Evolutionary conservation across 2,113 vertebrate genomes (phyloP).

Genomic region (Anser brachyrhynchus): DNA sequence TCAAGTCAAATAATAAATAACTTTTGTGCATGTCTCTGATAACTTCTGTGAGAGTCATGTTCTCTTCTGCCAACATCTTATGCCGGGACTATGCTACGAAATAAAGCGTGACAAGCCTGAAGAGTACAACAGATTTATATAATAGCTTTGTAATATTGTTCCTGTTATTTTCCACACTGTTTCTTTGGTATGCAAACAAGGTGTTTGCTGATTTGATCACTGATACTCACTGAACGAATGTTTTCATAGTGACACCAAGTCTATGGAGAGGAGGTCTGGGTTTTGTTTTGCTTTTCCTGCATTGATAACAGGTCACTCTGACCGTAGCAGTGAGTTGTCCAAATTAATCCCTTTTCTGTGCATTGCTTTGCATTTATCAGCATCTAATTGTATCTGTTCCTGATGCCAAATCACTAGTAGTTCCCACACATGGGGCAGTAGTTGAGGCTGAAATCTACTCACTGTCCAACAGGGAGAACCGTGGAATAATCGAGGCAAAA

Average conservation of each 20-base stretch:
- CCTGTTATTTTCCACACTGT: not conserved
- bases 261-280: not conserved
- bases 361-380: not conserved
- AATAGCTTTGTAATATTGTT: slow-evolving; percentile 32
- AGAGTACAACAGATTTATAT: not conserved
- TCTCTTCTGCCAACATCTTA: not conserved
- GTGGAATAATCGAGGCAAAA: not conserved
- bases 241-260: not conserved
- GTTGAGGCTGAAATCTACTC: not conserved
- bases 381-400: not conserved
- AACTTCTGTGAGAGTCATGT: not conserved
- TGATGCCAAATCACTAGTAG: not conserved
- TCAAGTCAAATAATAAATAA: not conserved
- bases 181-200: slow-evolving; percentile 14
- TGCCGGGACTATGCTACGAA: not conserved
- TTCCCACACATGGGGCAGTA: not conserved
- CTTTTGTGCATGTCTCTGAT: not conserved
- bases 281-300: not conserved
- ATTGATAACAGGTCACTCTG: not conserved
- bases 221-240: not conserved
- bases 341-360: not conserved
- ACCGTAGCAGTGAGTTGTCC: not conserved
- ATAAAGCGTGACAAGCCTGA: not conserved
- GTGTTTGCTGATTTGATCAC: not conserved
- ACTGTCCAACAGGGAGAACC: not conserved